Base-by-base conservation (phyloP, 2,113 vertebrate species). In the Petaurus breviceps region DNA sequence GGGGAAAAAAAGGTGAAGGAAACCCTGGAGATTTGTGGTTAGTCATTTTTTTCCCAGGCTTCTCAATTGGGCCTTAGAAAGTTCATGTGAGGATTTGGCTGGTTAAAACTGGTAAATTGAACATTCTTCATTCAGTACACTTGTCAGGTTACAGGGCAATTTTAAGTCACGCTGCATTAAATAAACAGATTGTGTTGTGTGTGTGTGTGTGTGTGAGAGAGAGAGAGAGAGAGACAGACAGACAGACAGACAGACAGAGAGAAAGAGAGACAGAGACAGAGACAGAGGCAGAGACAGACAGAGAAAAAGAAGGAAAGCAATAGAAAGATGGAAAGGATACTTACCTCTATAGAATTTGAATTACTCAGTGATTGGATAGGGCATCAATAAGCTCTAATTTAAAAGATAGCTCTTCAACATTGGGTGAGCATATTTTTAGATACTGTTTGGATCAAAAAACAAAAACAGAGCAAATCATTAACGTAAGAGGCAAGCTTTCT, bases 111-210 rank as follows among this genome's bases (percentile, higher is more conserved):
- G 97, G 97, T 97, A 95, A 97, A 98, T 61, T 96, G 96, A 97
- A 97, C 96, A 97, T 98, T 98, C 97, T 97, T 98, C 96, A 91
- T 94, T 96, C 94, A 92, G 94, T 91, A 92, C 96, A 84, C 94
- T 98, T 96, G 97, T 97, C 97, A 97, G 97, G 97, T 97, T 97
- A 94, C 97, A 98, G 94, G 93, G 57, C 89, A 93, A 92, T 96
- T 97, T 96, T 92, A 94, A 98, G 97, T 97, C 98, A 96, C 94
- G 97, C 97, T 95, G 97, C 96, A 97, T 97, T 97, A 98, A 98
- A 96, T 97, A 94, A 98, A 98, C 91, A 97, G 94, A 49, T 91
- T 57, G 37, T 77, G 61, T 37, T n/a, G 37, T n/a, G 61, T 43
- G 37, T 77, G 68, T 77, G 68, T 77, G 68, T 84, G 68, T 77